Base-by-base conservation (phyloP, 1,140 invertebrate genomes). In the Drosophila nebulosa region DNA sequence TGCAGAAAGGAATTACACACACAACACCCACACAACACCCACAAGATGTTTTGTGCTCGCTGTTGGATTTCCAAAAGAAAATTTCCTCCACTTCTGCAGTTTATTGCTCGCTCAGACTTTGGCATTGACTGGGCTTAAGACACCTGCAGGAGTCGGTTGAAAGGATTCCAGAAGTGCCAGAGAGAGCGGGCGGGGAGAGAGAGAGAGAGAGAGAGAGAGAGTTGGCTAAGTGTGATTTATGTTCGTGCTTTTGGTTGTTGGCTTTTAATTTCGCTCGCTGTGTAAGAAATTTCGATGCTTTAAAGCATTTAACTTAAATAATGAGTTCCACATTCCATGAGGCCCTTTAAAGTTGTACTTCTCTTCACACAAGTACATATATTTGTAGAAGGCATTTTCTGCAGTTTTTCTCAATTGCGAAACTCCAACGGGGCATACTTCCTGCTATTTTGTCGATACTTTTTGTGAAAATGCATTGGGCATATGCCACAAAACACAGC, bases 181-280 rank as follows among this genome's bases (percentile, higher is more conserved):
- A 32, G 1, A 12, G 10, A 12, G n/a, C n/a, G n/a, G 30, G 3
- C 3, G 10, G 30, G 1, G 3, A 32, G 30, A 32, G 7, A 32
- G 10, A 32, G 30, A 30, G 27, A 6, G 10, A 3, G 10, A 32
- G 30, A 12, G 9, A 9, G 3, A 12, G 50, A 42, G 55, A 64
- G n/a, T 55, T 58, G 51, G 57, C 69, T 80, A 74, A 80, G 81
- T 84, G 80, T 85, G 77, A 84, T 80, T 86, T 86, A 84, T 84
- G 64, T 46, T 51, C 51, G 75, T 50, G 71, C 64, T 52, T 32
- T n/a, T n/a, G n/a, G n/a, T n/a, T n/a, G n/a, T 30, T 42, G 58
- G 55, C 61, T 60, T 64, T 63, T 63, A 53, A 56, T 67, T 69
- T 71, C n/a, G n/a, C 61, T 72, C 69, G 61, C 72, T 62, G 51